Conservation (phyloP, 1,140 invertebrate species). For the Pentalonia nigronervosa region DNA sequence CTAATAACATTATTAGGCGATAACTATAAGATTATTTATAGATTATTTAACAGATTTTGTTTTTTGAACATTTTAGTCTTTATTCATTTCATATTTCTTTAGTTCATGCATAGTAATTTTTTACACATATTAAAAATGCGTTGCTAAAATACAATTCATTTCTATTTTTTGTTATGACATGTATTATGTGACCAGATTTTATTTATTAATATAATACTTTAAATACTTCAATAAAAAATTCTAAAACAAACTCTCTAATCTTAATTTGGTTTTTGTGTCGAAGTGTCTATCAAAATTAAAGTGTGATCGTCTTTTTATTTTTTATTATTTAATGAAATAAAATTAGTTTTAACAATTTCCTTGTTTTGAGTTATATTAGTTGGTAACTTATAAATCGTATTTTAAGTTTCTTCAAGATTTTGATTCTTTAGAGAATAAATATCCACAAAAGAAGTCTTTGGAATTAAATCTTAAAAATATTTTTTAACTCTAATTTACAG, state of each 20-base stretch:
- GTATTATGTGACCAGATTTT: background rate
- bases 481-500: background rate
- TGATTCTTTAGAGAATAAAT: background rate
- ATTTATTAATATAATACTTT: background rate
- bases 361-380: background rate
- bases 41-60: too few species aligned
- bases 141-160: background rate
- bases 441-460: background rate
- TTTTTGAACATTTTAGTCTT: too few species aligned
- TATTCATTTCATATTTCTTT: too few species aligned
- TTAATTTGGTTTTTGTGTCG: background rate
- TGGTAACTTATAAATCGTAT: background rate
- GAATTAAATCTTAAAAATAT: background rate
- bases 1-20: too few species aligned
- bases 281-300: background rate
- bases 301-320: background rate
- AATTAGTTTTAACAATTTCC: background rate
- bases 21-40: too few species aligned
- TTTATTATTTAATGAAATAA: background rate
- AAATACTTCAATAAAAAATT: background rate
- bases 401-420: background rate
- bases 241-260: background rate
- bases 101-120: too few species aligned
- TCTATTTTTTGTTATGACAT: background rate
- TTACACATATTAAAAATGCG: too few species aligned